Base-by-base conservation (phyloP, 2,888 invertebrate genomes). In the Geophilus truncorum region DNA sequence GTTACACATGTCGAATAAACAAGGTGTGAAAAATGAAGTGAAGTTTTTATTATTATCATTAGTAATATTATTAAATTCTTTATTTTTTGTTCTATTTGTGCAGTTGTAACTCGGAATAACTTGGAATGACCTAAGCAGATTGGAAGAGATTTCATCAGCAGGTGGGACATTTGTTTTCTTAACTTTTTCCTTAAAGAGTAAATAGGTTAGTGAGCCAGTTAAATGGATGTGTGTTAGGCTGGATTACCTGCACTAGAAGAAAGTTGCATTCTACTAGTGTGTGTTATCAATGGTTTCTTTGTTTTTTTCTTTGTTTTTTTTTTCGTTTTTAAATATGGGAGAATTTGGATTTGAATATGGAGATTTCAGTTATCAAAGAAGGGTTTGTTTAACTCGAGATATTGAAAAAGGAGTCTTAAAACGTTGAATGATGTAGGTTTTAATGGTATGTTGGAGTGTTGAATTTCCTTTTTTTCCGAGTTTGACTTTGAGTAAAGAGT, bases 181-280 rank as follows among this genome's bases (percentile, higher is more conserved):
- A 18, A 62, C 57, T 62, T 62, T 23, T 62, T n/a, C 57, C 57
- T 62, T 62, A 62, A 62, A 62, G 23, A 62, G 57, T 62, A 62
- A 62, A 62, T 62, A 10, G 57, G 57, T 62, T 62, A 62, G 57
- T 23, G 57, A 62, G 57, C 21, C 23, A 18, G 57, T 9, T 62
- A 62, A 62, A 23, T 23, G 18, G 21, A 62, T 23, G n/a, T 62
- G 7, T 23, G 57, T 62, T 23, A 62, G 57, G 18, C 57, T 21
- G 57, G 57, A 62, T 62, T 62, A 62, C 57, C 57, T 62, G 21
- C 57, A 21, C 15, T 21, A 62, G 18, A 62, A 62, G 21, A 21
- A 62, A 10, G 57, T n/a, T 62, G n/a, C n/a, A n/a, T n/a, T n/a
- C n/a, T n/a, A n/a, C n/a, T n/a, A n/a, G n/a, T n/a, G n/a, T n/a